Evolutionary conservation across 2,888 invertebrate genomes (phyloP).

Genomic region (Nomada goodeniana): DNA sequence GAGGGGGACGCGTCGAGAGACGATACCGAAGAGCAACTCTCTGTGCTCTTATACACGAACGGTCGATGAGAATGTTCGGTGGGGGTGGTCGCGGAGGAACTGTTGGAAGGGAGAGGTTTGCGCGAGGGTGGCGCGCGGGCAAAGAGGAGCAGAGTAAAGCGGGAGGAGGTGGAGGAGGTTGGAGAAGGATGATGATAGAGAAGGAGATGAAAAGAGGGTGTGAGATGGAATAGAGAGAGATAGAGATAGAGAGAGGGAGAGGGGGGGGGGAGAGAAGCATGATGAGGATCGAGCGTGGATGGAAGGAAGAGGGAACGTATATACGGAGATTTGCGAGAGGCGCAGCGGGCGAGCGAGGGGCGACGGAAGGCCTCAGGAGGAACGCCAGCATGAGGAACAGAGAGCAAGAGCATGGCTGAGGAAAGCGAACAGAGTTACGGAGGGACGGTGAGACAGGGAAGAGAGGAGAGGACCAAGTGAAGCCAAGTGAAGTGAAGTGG

Average conservation of each 20-base stretch:
- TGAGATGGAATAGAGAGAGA: conserved; percentile 33
- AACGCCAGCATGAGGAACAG: conserved; percentile 31
- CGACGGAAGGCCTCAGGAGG: conserved; percentile 50
- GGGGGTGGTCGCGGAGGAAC: conserved; percentile 66
- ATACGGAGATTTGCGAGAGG: conserved; percentile 21
- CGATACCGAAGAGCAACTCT: conserved; percentile 63
- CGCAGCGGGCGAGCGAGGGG: conserved; percentile 32
- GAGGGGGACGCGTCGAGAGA: conserved; percentile 35
- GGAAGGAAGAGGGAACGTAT: conserved; percentile 60
- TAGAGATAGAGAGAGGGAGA: conserved; percentile 45
- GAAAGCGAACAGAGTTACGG: conserved; percentile 38
- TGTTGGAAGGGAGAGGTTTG: conserved; percentile 42
- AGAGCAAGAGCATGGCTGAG: conserved; percentile 16
- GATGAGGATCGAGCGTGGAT: conserved; percentile 49
- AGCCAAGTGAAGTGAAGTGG: conserved; percentile 79
- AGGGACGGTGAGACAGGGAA: conserved; percentile 53
- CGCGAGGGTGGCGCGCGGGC: conserved; percentile 43
- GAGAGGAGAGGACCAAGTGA: conserved; percentile 70
- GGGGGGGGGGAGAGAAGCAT: conserved; percentile 40
- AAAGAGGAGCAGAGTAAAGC: conserved; percentile 22
- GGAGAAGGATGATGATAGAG: conserved; percentile 31
- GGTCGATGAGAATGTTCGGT: conserved; percentile 73
- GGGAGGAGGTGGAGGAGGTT: conserved; percentile 32
- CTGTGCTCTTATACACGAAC: conserved; percentile 69
- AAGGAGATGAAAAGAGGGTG: conserved; percentile 45